Conservation (phyloP, 1,140 invertebrate genomes). For the Scaptomyza hsui region DNA sequence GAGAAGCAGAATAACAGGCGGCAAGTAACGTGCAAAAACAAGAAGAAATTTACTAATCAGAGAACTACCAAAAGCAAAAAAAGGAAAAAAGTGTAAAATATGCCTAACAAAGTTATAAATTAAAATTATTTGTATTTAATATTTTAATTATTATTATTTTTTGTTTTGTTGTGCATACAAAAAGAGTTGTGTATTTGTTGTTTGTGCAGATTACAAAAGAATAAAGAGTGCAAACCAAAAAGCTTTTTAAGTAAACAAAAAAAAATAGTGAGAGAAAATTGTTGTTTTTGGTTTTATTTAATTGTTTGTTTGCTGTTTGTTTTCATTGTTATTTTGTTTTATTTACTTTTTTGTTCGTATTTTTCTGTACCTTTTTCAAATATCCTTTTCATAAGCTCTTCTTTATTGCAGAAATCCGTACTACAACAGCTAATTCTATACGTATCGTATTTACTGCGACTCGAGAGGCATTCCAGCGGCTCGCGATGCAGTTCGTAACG, state of each 20-base stretch:
- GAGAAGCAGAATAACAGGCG: conserved; percentile 18
- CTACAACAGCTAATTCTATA: conserved; percentile 82
- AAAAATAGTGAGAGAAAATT: conserved; percentile 25
- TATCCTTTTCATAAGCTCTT: conserved; percentile 78
- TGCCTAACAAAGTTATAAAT: conserved; percentile 28
- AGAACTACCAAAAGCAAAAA: no score
- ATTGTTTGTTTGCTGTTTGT: conserved; percentile 56
- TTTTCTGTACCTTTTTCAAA: conserved; percentile 74
- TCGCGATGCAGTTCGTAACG: conserved; percentile 77
- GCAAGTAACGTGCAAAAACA: conserved; percentile 23
- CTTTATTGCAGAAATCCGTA: conserved; percentile 83
- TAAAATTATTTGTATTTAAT: conserved; percentile 42
- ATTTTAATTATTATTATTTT: conserved; percentile 28
- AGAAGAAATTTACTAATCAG: conserved; percentile 25
- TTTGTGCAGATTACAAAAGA: conserved; percentile 57
- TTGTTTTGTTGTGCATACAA: conserved; percentile 37
- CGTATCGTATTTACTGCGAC: conserved; percentile 63
- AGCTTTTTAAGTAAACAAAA: conserved; percentile 7
- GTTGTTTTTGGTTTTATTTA: conserved; percentile 28
- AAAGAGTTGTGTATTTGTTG: conserved; percentile 38
- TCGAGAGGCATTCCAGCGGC: conserved; percentile 78
- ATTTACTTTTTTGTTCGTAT: conserved; percentile 29
- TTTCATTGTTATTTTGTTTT: conserved; percentile 41
- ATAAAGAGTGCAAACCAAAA: conserved; percentile 68
- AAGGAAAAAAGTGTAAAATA: conserved; percentile 22